Evolutionary conservation across 2,113 vertebrate species (phyloP), one percentile per base, ranked within the genome.

Genomic region (Anser brachyrhynchus): DNA sequence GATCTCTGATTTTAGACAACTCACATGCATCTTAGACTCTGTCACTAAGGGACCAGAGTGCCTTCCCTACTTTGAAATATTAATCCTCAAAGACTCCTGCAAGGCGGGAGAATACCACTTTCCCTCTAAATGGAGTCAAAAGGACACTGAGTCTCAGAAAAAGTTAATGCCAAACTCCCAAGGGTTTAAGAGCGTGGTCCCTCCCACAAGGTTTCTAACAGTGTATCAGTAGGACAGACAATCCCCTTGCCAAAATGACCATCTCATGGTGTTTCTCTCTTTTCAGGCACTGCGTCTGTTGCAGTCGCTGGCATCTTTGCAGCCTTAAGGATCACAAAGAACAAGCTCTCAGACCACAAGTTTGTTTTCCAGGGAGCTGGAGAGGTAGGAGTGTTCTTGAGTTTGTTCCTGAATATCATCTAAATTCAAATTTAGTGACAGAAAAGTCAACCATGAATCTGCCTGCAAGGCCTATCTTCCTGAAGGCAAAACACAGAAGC

Each of bases 301-400:
- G 99, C 99, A 71, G 98, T 99, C 1, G 99, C 99, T 13, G 99
- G 99, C 52, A 92, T 99, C 89, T 97, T 99, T 54, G 99, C 99
- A 81, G 98, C 99, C 79, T 95, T 99, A 89, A 98, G 98, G 95
- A 98, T 99, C 97, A 99, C 99, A 76, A 99, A 99, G 94, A 99
- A 98, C 96, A 99, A 98, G 92, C 98, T 99, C 59, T 98, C 98
- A 57, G 98, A 99, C 87, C 99, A 99, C 46, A 99, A 97, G 16
- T 99, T 99, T 96, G 99, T 99, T 93, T 99, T 99, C 97, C 99
- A 99, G 96, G 99, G 99, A 73, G 99, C 99, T 23, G 99, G 99
- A 79, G 99, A 99, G 99, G 99, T 99, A 97, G 92, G 96, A 89
- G 13, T 66, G 7, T 59, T 82, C 49, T 41, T 65, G 17, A 66